Base-by-base conservation (phyloP, 2,797 vertebrate species). In the Neosalanx taihuensis region DNA sequence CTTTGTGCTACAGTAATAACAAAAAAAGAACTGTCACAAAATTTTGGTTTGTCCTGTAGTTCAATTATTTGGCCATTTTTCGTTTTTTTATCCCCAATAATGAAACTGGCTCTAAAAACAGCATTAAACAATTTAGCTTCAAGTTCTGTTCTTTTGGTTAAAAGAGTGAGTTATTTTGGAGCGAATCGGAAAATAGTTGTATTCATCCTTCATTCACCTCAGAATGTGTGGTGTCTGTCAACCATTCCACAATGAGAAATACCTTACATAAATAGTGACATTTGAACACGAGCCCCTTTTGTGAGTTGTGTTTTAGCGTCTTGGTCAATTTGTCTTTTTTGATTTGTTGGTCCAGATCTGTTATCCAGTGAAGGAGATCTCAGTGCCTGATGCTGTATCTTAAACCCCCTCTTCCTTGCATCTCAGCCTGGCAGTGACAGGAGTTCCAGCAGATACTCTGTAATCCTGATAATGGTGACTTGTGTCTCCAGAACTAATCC, bases 401-500 rank as follows among this genome's bases (percentile, higher is more conserved):
- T 76, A 10, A n/a, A 60, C 29, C 62, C 17, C 18, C 5, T 64
- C 71, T 71, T 77, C 64, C 57, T 20, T 64, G 20, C 68, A 67
- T 61, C 72, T 70, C 51, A 58, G 63, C 68, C 29, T 74, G 58
- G 70, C 33, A 69, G 70, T 77, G 76, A 80, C 81, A 76, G 74
- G 77, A 81, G 79, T 79, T 82, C 79, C 23, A 23, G 63, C 71
- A 84, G 64, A 79, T 84, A 79, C 75, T 33, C 71, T 74, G 71
- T 84, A 86, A 81, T 83, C 82, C 78, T 60, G 66, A 75, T 78
- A 79, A 82, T 62, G 60, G 77, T 69, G 65, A 85, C 81, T 83
- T 83, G 80, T 82, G 76, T 78, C 73, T 84, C 71, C 71, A 65
- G 69, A 78, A 80, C 77, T 79, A 80, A 81, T 84, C 83, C 81